Evolutionary conservation across 2,888 invertebrate genomes (phyloP).

Genomic region (Lasiommata megera): DNA sequence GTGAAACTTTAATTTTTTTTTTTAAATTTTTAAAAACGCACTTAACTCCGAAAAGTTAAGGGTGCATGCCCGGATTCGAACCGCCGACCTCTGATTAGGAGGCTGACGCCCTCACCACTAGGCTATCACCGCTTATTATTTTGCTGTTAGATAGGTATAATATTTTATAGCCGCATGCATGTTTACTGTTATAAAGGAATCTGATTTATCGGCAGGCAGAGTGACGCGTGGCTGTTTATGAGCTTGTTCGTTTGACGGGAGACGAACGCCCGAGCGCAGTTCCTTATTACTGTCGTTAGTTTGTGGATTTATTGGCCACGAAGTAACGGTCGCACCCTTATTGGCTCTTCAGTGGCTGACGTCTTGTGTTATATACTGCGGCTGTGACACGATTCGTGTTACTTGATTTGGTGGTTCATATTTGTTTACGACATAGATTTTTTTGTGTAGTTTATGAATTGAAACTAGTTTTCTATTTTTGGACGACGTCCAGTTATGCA

Average conservation of each 20-base stretch:
- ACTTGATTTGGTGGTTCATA: not conserved
- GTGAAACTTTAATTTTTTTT: too few species aligned
- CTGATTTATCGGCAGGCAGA: conserved; percentile 60
- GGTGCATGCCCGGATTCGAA: too few species aligned
- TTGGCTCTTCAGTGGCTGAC: conserved; percentile 21
- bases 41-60: too few species aligned
- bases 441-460: not conserved
- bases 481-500: too few species aligned
- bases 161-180: not conserved
- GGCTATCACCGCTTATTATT: too few species aligned
- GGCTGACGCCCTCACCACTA: too few species aligned
- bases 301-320: conserved; percentile 75
- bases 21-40: too few species aligned
- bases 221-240: conserved; percentile 33
- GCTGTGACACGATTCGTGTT: conserved; percentile 1
- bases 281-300: conserved; percentile 71
- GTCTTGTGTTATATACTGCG: conserved; percentile 20
- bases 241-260: conserved; percentile 52
- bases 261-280: conserved; percentile 66
- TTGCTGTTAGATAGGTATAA: not conserved
- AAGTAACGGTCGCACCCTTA: conserved; percentile 62
- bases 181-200: conserved; percentile 42
- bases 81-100: too few species aligned
- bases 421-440: not conserved
- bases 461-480: not conserved